Percentiles rank a stretch among this genome's conserved stretches.
phyloP scores from a whole-genome alignment of 2,888 invertebrate species.

The Rugalucina vietnamica region DNA sequence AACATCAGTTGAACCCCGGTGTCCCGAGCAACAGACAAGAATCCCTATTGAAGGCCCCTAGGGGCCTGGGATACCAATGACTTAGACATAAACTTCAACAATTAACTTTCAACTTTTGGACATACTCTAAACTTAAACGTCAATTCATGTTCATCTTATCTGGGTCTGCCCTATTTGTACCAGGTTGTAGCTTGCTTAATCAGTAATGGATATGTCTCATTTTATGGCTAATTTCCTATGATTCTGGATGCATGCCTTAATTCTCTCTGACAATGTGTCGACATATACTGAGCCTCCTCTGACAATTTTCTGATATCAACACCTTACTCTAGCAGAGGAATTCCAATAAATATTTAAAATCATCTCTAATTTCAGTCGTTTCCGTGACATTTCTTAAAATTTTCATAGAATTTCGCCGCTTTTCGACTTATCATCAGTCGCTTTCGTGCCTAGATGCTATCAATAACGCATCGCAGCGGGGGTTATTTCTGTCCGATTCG shows the following conservation, averaged over 20 bases:
- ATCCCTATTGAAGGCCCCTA: no score
- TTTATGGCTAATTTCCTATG: no score
- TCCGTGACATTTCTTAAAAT: slow-evolving; percentile 49
- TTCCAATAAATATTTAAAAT: slow-evolving; percentile 55
- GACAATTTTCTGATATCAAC: slow-evolving; percentile 10
- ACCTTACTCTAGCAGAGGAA: slow-evolving; percentile 9
- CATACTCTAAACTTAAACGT: no score
- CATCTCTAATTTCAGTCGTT: slow-evolving; percentile 50
- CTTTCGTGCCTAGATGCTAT: slow-evolving; percentile 48
- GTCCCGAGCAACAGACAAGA: no score
- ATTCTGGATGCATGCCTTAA: background rate
- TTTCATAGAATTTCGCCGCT: slow-evolving; percentile 52
- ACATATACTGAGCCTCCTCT: background rate
- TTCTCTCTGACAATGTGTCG: background rate
- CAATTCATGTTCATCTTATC: no score
- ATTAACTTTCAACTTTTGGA: no score
- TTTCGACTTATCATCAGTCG: slow-evolving; percentile 43
- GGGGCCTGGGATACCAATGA: no score
- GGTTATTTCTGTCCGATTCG: slow-evolving; percentile 51
- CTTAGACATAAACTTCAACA: no score
- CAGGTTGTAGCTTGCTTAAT: no score
- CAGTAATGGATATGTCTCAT: no score
- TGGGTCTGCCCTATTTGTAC: no score
- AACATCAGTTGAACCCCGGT: no score
- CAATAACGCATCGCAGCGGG: slow-evolving; percentile 52